phyloP scores from a whole-genome alignment of 2,797 vertebrate genomes.

The Oryzias dopingdopingensis region DNA sequence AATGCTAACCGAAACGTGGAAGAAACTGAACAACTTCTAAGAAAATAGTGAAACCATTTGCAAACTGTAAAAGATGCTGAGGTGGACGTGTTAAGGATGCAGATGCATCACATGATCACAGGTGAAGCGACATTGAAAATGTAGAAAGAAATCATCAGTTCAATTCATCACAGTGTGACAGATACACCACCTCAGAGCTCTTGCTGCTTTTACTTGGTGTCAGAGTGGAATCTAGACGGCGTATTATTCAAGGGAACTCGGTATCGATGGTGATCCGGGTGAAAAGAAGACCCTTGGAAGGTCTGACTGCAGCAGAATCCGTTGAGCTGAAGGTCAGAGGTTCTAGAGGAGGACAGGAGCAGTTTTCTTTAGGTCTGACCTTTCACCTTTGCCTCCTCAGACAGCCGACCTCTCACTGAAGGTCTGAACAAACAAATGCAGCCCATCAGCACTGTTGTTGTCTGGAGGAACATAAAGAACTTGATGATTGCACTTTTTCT shows the following conservation, averaged over 20 bases:
- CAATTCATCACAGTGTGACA: no score
- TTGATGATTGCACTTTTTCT: neutral
- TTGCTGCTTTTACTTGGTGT: no score
- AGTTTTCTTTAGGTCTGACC: slow-evolving; percentile 51
- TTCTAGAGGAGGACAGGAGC: slow-evolving; percentile 21
- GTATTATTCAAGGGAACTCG: neutral
- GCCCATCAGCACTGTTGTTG: slow-evolving; percentile 38
- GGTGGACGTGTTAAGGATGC: no score
- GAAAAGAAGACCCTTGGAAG: slow-evolving; percentile 31
- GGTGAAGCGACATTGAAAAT: no score
- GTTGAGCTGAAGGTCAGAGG: slow-evolving; percentile 47
- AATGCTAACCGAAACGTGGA: no score
- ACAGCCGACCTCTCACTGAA: slow-evolving; percentile 20
- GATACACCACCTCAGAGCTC: no score
- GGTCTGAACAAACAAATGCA: slow-evolving; percentile 34
- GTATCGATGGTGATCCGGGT: slow-evolving; percentile 30
- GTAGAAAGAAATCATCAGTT: no score
- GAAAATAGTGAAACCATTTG: no score
- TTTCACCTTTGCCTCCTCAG: slow-evolving; percentile 38
- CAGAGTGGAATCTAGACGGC: no score
- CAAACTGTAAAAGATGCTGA: no score
- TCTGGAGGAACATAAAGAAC: slow-evolving; percentile 15
- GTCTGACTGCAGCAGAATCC: slow-evolving; percentile 43
- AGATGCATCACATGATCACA: no score
- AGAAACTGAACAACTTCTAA: no score